Evolutionary conservation across 2,113 vertebrate genomes (phyloP).

Genomic region (Nycticebus coucang): DNA sequence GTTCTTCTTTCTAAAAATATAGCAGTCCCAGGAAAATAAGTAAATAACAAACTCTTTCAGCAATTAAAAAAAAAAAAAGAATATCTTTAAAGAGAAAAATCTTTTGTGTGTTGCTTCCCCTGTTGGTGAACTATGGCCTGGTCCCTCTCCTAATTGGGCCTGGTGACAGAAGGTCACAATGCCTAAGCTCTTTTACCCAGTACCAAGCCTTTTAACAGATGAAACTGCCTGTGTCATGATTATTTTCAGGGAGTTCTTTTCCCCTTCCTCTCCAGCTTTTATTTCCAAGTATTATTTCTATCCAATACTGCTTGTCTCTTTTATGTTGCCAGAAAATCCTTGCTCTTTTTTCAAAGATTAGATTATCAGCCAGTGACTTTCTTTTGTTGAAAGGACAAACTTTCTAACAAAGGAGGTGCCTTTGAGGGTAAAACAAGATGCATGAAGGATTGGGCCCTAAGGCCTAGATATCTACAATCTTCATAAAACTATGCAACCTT

Average conservation of each 20-base stretch:
- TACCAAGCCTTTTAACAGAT: conserved; percentile 14
- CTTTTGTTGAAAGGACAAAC: conserved; percentile 75
- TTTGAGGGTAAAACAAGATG: conserved; percentile 35
- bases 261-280: conserved; percentile 41
- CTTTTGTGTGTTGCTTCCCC: conserved; percentile 24
- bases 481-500: not conserved
- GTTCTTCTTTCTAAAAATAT: conserved; percentile 69
- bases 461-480: not conserved
- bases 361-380: conserved; percentile 77
- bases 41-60: not conserved
- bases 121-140: not conserved
- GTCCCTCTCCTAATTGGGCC: not conserved
- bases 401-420: conserved; percentile 72
- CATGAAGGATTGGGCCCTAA: not conserved
- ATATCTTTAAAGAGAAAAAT: conserved; percentile 43
- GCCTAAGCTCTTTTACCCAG: not conserved
- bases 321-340: conserved; percentile 71
- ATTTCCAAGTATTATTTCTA: conserved; percentile 11
- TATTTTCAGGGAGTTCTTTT: conserved; percentile 33
- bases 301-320: conserved; percentile 55
- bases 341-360: conserved; percentile 76
- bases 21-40: not conserved
- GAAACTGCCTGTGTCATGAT: not conserved
- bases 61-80: conserved; percentile 25
- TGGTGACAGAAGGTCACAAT: not conserved